These are phyloP conservation scores for Noctua janthina DNA, from an alignment of 2,888 invertebrate species.

Conservation along the genomic window DNA sequence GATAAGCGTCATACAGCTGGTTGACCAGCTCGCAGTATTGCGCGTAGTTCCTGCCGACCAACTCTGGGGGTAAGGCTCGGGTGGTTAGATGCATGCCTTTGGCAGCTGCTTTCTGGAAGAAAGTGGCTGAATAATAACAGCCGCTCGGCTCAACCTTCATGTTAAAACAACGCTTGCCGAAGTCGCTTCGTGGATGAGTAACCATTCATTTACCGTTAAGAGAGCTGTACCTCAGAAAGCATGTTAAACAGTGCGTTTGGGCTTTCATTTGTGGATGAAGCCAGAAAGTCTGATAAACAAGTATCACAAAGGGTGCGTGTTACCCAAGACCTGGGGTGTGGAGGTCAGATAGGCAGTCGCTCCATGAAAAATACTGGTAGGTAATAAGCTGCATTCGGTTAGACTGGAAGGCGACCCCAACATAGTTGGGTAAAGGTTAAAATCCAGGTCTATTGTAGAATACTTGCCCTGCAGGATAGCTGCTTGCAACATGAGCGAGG, in stretches of 20 bases:
- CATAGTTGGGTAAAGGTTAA: background rate
- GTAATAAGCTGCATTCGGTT: no score
- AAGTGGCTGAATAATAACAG: background rate
- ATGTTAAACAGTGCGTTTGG: no score
- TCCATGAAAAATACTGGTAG: no score
- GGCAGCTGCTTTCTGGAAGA: constrained; percentile 60
- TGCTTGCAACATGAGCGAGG: no score
- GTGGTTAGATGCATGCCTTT: constrained; percentile 66
- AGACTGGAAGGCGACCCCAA: no score
- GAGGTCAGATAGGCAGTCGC: no score
- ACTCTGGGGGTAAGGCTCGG: constrained; percentile 69
- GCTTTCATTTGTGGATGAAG: no score
- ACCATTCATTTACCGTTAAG: background rate
- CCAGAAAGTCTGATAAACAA: no score
- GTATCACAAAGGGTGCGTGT: no score
- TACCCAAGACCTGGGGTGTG: no score
- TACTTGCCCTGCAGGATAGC: background rate
- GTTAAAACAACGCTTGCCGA: background rate
- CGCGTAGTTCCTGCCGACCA: constrained; percentile 72
- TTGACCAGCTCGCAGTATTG: constrained; percentile 75
- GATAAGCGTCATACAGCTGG: constrained; percentile 73
- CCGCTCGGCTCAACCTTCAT: no score
- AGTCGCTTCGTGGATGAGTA: background rate
- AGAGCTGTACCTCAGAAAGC: no score
- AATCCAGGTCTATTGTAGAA: background rate